A percentile compares a stretch with the other conserved stretches of the same genome.
Evolutionary conservation across 2,888 invertebrate genomes (phyloP).

Genomic region (Yponomeuta plumbellus): DNA sequence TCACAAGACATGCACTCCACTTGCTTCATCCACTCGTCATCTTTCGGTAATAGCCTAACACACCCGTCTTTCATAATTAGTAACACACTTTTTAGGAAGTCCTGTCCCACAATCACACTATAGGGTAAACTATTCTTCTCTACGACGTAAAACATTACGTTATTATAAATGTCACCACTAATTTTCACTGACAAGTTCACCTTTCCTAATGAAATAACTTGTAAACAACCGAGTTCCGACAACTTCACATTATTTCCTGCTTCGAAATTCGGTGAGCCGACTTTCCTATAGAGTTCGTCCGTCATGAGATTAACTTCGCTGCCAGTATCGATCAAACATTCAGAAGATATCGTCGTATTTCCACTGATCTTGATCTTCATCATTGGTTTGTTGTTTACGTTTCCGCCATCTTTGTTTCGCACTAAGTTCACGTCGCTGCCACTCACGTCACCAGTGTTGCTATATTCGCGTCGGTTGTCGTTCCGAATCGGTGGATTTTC

Average conservation of each 20-base stretch:
- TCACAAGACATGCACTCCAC: no score
- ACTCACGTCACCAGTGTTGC: background rate
- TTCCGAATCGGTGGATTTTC: no score
- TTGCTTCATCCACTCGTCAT: no score
- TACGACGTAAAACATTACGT: constrained; percentile 19
- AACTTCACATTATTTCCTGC: background rate
- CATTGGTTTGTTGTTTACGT: background rate
- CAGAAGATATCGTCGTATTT: background rate
- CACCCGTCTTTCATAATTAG: no score
- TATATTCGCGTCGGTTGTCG: no score
- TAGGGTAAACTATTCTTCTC: constrained; percentile 20
- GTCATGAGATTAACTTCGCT: constrained; percentile 9
- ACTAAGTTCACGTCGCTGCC: no score
- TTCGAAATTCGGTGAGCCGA: background rate
- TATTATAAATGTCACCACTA: constrained; percentile 5
- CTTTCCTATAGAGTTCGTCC: background rate
- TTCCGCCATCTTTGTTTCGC: background rate
- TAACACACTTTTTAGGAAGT: constrained; percentile 16
- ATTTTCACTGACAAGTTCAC: constrained; percentile 1
- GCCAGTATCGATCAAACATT: constrained; percentile 7
- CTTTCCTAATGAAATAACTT: background rate
- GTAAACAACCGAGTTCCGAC: background rate
- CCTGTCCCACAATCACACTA: constrained; percentile 19
- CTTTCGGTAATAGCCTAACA: no score
- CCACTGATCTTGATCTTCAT: background rate